Evolutionary conservation across 2,888 invertebrate genomes (phyloP), one percentile per base, ranked within the genome.

Genomic region (Hartigia nigra): DNA sequence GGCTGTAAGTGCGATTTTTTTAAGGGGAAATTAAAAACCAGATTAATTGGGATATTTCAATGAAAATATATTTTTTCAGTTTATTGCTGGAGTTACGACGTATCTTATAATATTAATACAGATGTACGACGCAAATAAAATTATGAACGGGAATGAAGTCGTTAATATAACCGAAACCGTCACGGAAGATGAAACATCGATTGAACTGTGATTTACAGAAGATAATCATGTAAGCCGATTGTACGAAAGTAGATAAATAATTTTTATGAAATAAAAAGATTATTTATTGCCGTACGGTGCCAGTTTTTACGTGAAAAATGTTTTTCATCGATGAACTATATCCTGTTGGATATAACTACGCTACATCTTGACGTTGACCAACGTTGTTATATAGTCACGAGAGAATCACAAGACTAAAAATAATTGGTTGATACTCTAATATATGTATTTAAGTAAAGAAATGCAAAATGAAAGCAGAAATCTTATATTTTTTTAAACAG

Each of bases 71-170:
- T 55, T 55, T 78, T 88, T 87, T 74, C 85, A 89, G 89, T 89
- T 89, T 32, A 79, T 89, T 76, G 86, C 89, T 69, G 88, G 88
- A 31, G 88, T 88, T 77, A 89, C 89, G 3, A 89, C 89, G 37
- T 89, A 88, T 69, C 81, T 89, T 32, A 89, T 89, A 9, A 89
- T 89, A 74, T 84, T 89, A 70, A 86, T 89, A 0, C 89, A 89
- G 77, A 89, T 89, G 77, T 88, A 89, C 78, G 82, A 83, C 76
- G 87, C 88, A 2, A 55, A 9, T 4, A 85, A 86, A 70, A 74
- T 74, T 72, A 55, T 70, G 32, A 36, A 74, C 12, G 79, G 75
- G 5, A 72, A 14, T 74, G 34, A 12, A 36, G 74, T 12, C 36
- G 70, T 55, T 55, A 70, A 3, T 39, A 75, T 72, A 70, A 80